Evolutionary conservation across 1,140 invertebrate species (phyloP).

Genomic region (Zaprionus ghesquierei): DNA sequence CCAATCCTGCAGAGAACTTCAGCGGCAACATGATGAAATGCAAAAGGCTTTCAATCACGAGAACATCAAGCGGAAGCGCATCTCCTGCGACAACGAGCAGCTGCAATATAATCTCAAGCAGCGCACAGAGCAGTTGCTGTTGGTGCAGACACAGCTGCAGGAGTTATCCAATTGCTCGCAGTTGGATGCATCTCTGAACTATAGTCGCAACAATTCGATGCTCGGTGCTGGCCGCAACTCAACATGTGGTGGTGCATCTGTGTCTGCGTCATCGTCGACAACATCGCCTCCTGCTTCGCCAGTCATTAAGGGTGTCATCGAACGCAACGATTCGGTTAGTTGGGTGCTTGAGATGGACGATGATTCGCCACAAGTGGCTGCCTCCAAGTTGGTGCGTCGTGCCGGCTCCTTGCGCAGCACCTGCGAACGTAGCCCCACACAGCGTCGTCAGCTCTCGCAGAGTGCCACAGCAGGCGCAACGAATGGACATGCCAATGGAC

Average conservation of each 20-base stretch:
- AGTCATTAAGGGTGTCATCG: slow-evolving; percentile 90
- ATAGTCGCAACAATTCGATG: slow-evolving; percentile 30
- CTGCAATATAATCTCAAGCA: slow-evolving; percentile 92
- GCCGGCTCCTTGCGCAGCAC: slow-evolving; percentile 84
- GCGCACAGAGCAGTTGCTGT: slow-evolving; percentile 84
- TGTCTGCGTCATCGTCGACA: slow-evolving; percentile 22
- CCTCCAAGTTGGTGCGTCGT: slow-evolving; percentile 85
- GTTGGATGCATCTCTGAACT: slow-evolving; percentile 24
- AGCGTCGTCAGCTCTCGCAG: slow-evolving; percentile 80
- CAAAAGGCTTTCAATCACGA: slow-evolving; percentile 89
- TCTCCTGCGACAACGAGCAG: slow-evolving; percentile 93
- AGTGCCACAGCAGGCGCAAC: slow-evolving; percentile 44
- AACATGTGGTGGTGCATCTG: no score
- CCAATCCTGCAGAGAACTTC: slow-evolving; percentile 84
- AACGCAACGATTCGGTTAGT: slow-evolving; percentile 92
- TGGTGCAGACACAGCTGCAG: slow-evolving; percentile 62
- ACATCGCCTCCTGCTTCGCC: slow-evolving; percentile 85
- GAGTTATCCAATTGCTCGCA: slow-evolving; percentile 47
- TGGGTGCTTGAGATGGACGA: slow-evolving; percentile 90
- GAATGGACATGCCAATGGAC: slow-evolving; percentile 31
- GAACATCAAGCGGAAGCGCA: slow-evolving; percentile 88
- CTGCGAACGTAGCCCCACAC: slow-evolving; percentile 72
- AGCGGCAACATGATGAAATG: slow-evolving; percentile 87
- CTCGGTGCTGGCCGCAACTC: background rate
- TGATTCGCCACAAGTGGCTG: slow-evolving; percentile 87